Evolutionary conservation across 2,888 invertebrate genomes (phyloP).

Genomic region (Anodontia alba): DNA sequence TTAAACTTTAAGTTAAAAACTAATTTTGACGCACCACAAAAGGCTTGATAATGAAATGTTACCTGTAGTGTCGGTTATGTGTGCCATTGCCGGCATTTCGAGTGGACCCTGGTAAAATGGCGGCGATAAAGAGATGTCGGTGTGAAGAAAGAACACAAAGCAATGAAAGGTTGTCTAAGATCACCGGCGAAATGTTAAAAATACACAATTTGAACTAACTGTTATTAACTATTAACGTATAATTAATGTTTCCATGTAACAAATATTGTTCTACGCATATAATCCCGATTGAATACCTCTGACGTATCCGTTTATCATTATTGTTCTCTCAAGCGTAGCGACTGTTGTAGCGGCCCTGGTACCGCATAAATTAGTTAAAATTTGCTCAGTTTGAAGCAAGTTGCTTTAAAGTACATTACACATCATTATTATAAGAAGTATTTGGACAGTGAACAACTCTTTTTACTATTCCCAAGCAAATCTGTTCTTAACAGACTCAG

Average conservation of each 20-base stretch:
- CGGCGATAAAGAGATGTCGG: not conserved
- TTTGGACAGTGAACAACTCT: no score
- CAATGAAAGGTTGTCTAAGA: not conserved
- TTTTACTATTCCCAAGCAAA: no score
- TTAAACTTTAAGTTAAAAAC: no score
- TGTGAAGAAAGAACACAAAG: not conserved
- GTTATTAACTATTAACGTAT: not conserved
- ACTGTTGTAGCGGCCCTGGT: not conserved
- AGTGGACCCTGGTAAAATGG: not conserved
- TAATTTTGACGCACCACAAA: no score
- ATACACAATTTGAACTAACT: not conserved
- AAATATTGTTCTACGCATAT: not conserved
- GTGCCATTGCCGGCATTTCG: conserved; percentile 59
- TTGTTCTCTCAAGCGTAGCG: not conserved
- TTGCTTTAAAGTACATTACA: no score
- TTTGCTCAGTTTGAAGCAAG: no score
- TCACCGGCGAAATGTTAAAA: not conserved
- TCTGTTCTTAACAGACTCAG: no score
- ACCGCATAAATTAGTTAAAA: no score
- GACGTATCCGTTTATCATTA: conserved; percentile 16
- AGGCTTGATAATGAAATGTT: no score
- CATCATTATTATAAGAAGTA: no score
- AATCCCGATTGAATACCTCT: conserved; percentile 13
- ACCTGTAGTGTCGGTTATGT: conserved; percentile 59
- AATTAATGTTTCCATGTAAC: not conserved